phyloP scores from a whole-genome alignment of 2,797 vertebrate genomes.

The Oreochromis mossambicus region DNA sequence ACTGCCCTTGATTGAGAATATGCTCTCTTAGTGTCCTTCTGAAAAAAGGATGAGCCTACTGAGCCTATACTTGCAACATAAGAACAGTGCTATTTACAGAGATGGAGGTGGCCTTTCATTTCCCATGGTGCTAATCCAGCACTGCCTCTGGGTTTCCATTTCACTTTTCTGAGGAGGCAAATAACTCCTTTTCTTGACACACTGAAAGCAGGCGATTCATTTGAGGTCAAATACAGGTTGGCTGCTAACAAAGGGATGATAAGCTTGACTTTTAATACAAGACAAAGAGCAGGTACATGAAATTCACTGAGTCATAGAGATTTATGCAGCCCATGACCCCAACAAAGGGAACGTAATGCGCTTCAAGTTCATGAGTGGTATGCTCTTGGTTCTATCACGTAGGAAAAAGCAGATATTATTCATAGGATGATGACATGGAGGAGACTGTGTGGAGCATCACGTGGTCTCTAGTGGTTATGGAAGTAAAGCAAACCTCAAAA shows the following conservation, averaged over 20 bases:
- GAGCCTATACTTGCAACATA: background rate
- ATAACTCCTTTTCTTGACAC: background rate
- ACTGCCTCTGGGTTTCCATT: background rate
- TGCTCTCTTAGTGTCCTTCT: background rate
- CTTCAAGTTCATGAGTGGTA: background rate
- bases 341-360: slow-evolving; percentile 6
- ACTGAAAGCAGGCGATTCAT: slow-evolving; percentile 11
- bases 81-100: background rate
- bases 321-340: slow-evolving; percentile 15
- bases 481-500: background rate
- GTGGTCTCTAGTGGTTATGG: background rate
- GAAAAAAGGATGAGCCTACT: background rate
- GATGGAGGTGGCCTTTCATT: background rate
- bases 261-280: slow-evolving; percentile 30
- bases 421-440: background rate
- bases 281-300: slow-evolving; percentile 21
- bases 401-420: background rate
- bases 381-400: background rate
- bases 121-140: slow-evolving; percentile 5
- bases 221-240: slow-evolving; percentile 11
- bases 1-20: background rate
- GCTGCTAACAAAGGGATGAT: slow-evolving; percentile 32
- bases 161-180: background rate
- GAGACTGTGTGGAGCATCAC: background rate
- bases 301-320: slow-evolving; percentile 14